Conservation (phyloP, 2,888 invertebrate genomes). For the Mantis religiosa region DNA sequence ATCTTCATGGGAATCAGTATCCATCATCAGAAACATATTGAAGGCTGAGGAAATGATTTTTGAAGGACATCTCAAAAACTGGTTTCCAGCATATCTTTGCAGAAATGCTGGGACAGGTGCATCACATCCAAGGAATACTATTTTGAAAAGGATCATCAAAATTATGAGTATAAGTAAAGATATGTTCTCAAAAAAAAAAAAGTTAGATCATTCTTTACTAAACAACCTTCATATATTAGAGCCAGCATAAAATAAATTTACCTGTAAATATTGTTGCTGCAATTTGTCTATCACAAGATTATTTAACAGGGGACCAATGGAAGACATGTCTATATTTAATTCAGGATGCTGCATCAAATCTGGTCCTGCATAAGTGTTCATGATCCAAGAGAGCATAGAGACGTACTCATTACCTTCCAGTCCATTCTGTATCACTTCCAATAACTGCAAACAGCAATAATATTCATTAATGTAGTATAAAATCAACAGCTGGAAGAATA, state of each 20-base stretch:
- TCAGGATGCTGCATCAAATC: constrained; percentile 88
- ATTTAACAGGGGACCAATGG: constrained; percentile 73
- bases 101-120: too few species aligned
- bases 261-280: constrained; percentile 76
- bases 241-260: constrained; percentile 34
- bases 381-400: constrained; percentile 86
- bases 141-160: too few species aligned
- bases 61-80: too few species aligned
- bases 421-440: constrained; percentile 82
- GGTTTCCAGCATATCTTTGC: too few species aligned
- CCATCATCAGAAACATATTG: too few species aligned
- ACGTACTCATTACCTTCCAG: constrained; percentile 96
- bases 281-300: constrained; percentile 69
- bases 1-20: too few species aligned
- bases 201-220: too few species aligned
- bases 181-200: too few species aligned
- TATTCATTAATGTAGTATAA: not conserved
- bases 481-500: not conserved
- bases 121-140: too few species aligned
- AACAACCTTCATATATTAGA: too few species aligned
- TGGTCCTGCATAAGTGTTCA: constrained; percentile 82
- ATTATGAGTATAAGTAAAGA: too few species aligned
- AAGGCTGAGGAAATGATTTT: too few species aligned
- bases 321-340: constrained; percentile 67
- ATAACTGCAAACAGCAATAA: constrained; percentile 51